Percentiles rank a stretch among this genome's conserved stretches.
phyloP scores from a whole-genome alignment of 1,140 invertebrate genomes.

The Formica exsecta region DNA sequence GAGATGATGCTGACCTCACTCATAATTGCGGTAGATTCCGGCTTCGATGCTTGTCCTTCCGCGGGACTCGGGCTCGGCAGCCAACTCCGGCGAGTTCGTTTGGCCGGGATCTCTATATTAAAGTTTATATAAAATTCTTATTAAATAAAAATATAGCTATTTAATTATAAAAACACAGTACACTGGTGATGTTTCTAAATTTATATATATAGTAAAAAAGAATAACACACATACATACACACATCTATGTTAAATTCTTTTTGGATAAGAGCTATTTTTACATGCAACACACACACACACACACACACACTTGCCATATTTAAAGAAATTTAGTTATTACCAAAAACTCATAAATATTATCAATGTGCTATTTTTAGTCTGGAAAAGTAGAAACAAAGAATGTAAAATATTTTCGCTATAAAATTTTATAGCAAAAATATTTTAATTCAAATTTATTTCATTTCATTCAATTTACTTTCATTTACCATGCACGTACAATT shows the following conservation, averaged over 20 bases:
- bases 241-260: no score
- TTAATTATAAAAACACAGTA: not conserved
- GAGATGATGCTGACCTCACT: conserved; percentile 80
- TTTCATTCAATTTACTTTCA: not conserved
- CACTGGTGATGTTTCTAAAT: no score
- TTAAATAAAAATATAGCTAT: not conserved
- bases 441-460: not conserved
- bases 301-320: no score
- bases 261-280: no score
- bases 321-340: no score
- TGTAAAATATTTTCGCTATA: conserved; percentile 14
- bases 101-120: conserved; percentile 77
- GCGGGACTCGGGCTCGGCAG: conserved; percentile 85
- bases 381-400: not conserved
- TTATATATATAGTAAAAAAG: no score
- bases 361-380: no score
- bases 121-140: conserved; percentile 13
- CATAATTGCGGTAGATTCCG: conserved; percentile 85
- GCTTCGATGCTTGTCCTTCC: conserved; percentile 85
- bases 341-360: no score
- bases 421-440: not conserved
- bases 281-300: no score
- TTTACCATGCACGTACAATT: not conserved
- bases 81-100: conserved; percentile 83
- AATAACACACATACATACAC: no score